Evolutionary conservation across 2,113 vertebrate genomes (phyloP).

Genomic region (Dendropsophus ebraccatus): DNA sequence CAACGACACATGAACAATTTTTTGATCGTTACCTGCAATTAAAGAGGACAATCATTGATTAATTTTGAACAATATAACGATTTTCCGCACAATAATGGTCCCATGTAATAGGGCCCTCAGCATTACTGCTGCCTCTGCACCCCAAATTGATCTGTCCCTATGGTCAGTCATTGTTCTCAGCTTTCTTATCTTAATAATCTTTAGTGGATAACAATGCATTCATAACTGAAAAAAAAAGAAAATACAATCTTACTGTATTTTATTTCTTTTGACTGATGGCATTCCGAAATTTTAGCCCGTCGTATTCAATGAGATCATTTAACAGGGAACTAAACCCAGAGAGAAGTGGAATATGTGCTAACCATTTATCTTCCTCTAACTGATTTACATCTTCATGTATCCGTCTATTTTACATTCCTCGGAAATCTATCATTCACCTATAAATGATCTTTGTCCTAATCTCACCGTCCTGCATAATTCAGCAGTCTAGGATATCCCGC

Average conservation of each 20-base stretch:
- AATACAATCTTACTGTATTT: background rate
- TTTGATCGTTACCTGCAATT: no score
- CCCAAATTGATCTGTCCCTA: no score
- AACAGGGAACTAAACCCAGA: background rate
- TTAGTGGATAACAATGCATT: background rate
- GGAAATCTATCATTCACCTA: background rate
- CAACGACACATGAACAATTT: no score
- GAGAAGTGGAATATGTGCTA: background rate
- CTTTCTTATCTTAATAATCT: background rate
- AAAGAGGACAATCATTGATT: no score
- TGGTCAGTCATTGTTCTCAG: background rate
- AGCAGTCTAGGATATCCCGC: background rate
- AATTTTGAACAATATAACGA: no score
- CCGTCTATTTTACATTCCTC: constrained; percentile 14
- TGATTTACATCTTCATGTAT: constrained; percentile 7
- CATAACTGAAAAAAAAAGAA: background rate
- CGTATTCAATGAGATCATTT: background rate
- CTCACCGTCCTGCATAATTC: constrained; percentile 3
- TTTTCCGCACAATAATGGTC: no score
- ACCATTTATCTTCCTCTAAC: constrained; percentile 14
- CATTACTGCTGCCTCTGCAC: no score
- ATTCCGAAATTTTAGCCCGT: background rate
- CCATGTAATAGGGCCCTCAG: no score
- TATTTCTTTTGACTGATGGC: background rate
- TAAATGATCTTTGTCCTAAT: constrained; percentile 34